Conservation (phyloP, 1,140 invertebrate species). For the Diorhabda elongata region DNA sequence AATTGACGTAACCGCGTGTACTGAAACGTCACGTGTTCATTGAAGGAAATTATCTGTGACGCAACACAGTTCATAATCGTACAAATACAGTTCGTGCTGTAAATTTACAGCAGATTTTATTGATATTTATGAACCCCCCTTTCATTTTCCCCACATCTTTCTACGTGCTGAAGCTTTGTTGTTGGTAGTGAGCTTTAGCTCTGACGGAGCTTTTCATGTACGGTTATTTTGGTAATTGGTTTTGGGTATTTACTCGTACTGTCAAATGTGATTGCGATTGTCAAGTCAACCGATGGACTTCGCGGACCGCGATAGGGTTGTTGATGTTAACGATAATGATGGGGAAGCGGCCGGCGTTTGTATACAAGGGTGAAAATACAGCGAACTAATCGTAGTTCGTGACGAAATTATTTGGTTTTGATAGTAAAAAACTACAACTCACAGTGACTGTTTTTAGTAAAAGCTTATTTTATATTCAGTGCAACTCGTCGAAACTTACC, state of each 20-base stretch:
- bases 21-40: too few species aligned
- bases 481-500: too few species aligned
- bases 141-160: neutral
- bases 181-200: constrained; percentile 18
- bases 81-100: too few species aligned
- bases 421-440: too few species aligned
- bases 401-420: too few species aligned
- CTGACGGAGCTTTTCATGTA: constrained; percentile 18
- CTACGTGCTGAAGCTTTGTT: constrained; percentile 11
- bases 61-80: too few species aligned
- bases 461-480: too few species aligned
- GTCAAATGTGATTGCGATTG: constrained; percentile 10
- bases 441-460: too few species aligned
- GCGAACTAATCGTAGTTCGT: neutral
- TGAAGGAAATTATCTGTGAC: too few species aligned
- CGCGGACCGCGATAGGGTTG: neutral
- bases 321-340: neutral
- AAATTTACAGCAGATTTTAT: too few species aligned
- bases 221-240: constrained; percentile 20
- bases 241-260: constrained; percentile 12
- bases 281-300: neutral
- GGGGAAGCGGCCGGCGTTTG: neutral
- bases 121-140: neutral
- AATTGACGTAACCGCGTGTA: too few species aligned
- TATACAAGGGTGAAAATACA: neutral